These are phyloP conservation scores for Rhabdophis nuchalis DNA, from an alignment of 2,797 vertebrate genomes.

Conservation along the genomic window DNA sequence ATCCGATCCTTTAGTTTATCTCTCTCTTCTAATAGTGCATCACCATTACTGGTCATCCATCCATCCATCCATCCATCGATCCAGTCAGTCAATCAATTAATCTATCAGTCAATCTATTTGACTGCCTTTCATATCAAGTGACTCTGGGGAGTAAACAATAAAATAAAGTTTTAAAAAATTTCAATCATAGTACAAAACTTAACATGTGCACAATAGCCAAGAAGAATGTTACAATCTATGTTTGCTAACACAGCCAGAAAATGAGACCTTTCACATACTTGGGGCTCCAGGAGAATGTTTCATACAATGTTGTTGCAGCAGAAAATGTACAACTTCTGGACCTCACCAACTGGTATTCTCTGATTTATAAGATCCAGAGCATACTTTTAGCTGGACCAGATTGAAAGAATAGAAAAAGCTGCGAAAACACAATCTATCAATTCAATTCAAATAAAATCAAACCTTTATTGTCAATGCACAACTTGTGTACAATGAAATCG, in stretches of 20 bases:
- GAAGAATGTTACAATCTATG: not conserved
- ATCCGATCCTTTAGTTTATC: not conserved
- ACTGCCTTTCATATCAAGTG: not conserved
- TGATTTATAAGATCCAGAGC: not conserved
- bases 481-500: too few species aligned
- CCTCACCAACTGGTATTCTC: not conserved
- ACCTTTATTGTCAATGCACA: too few species aligned
- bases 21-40: not conserved
- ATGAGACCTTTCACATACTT: not conserved
- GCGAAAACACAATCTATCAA: not conserved
- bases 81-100: not conserved
- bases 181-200: not conserved
- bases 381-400: not conserved
- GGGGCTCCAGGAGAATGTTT: not conserved
- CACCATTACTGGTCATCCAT: not conserved
- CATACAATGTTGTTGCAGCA: not conserved
- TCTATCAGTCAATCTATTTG: not conserved
- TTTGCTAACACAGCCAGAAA: not conserved
- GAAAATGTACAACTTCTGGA: not conserved
- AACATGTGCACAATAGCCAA: not conserved
- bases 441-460: too few species aligned
- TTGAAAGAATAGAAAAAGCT: not conserved
- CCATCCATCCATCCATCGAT: not conserved
- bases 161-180: conserved; percentile 39
- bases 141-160: conserved; percentile 30